Base-by-base conservation (phyloP, 2,113 vertebrate genomes). In the Alosa alosa region DNA sequence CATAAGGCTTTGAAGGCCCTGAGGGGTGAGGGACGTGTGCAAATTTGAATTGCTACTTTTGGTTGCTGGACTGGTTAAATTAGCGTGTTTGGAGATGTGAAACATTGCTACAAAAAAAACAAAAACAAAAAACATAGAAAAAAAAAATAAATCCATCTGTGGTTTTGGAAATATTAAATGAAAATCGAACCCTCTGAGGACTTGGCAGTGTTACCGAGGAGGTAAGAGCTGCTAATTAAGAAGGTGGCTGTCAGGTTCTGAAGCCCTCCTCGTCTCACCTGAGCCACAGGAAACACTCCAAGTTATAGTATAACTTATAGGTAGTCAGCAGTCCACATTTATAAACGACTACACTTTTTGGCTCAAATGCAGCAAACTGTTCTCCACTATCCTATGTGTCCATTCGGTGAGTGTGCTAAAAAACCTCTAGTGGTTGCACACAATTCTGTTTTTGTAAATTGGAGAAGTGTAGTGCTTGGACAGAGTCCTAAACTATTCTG, bases 1-100 rank as follows among this genome's bases (percentile, higher is more conserved):
- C 64, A 11, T n/a, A 78, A 78, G 25, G 72, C 10, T 39, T 36
- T 39, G 17, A 39, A 39, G 36, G 39, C 72, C 72, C 72, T 39
- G 72, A 78, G 72, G 36, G 72, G 22, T 3, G 9, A 17, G 36
- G 13, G 31, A 36, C 3, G 31, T 3, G 31, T 39, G 15, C 13
- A 36, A 78, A 31, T 31, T 31, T 11, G 64, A 68, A 78, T 78
- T 15, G 72, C 72, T 68, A 39, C 11, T 17, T 78, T 36, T 78
- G 31, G 68, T 78, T 17, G 25, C 72, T 39, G 72, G 72, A 36
- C 31, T 13, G 11, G 4, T 78, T 78, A 6, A 78, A 78, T 78
- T 78, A 78, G 72, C 4, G 13, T 75, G 72, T 78, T 78, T 78
- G 72, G 13, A 78, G 72, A 78, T 78, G 72, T 78, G 72, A 78